Conservation (phyloP, 92 coral and sea anemone genomes). For the Siderastrea radians region DNA sequence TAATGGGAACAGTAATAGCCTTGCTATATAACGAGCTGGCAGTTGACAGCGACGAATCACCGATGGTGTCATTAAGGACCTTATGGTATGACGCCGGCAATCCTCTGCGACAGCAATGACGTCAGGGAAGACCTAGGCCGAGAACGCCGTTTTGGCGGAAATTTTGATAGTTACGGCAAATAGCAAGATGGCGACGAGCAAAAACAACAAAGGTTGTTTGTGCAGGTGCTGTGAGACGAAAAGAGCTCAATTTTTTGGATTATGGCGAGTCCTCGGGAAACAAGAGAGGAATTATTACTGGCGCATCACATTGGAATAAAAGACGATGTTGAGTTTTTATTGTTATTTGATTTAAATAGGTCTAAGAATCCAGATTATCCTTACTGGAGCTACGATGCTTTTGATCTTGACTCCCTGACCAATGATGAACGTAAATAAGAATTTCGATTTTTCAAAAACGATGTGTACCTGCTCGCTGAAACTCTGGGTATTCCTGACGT, state of each 20-base stretch:
- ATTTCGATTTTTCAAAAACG: slow-evolving; percentile 35
- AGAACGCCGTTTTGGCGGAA: neutral
- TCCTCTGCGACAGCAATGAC: neutral
- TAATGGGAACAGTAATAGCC: too few relatives aligned
- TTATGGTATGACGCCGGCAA: neutral
- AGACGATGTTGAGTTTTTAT: slow-evolving; percentile 18
- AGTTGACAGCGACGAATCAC: too few relatives aligned
- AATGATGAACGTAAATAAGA: slow-evolving; percentile 46
- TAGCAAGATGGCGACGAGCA: neutral
- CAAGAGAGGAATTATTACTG: slow-evolving; percentile 6
- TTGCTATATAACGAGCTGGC: too few relatives aligned
- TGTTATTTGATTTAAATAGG: slow-evolving; percentile 21
- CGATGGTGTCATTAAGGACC: too few relatives aligned
- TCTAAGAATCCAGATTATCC: slow-evolving; percentile 38
- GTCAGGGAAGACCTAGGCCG: neutral
- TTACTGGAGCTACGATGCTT: slow-evolving; percentile 24
- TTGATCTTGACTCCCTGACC: slow-evolving; percentile 40
- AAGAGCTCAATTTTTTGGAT: neutral
- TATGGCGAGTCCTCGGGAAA: slow-evolving; percentile 22
- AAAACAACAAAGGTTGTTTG: neutral
- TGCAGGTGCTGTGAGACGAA: neutral
- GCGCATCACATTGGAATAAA: neutral
- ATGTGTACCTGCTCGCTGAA: slow-evolving; percentile 22
- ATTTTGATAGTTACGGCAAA: too few relatives aligned
- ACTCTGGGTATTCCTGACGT: slow-evolving; percentile 9